Evolutionary conservation across 1,140 invertebrate genomes (phyloP).

Genomic region (Fragariocoptes setiger): DNA sequence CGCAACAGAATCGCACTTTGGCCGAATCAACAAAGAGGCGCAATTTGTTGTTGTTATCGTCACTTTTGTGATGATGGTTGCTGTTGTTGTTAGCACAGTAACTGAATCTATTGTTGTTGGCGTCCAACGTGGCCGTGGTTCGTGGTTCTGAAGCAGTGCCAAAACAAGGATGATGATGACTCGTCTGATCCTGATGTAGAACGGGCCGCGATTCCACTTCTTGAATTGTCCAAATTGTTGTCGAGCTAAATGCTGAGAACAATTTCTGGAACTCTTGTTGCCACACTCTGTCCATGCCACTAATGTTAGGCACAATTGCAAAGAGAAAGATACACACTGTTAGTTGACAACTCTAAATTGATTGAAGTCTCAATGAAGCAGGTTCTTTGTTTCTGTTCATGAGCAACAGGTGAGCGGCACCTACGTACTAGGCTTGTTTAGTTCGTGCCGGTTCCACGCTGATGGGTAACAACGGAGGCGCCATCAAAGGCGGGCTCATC

Average conservation of each 20-base stretch:
- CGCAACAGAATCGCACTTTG: slow-evolving; percentile 13
- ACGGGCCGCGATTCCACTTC: slow-evolving; percentile 6
- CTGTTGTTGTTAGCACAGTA: not conserved
- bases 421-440: not conserved
- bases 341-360: too few species aligned
- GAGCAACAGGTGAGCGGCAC: too few species aligned
- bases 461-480: too few species aligned
- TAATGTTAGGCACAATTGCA: too few species aligned
- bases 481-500: too few species aligned
- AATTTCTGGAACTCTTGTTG: slow-evolving; percentile 10
- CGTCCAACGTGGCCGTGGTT: not conserved
- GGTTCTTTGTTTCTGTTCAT: too few species aligned
- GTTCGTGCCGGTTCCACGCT: not conserved
- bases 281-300: slow-evolving; percentile 13
- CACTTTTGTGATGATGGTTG: not conserved
- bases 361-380: too few species aligned
- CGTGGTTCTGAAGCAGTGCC: not conserved
- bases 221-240: slow-evolving; percentile 11
- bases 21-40: slow-evolving; percentile 13
- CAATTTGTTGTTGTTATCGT: slow-evolving; percentile 1
- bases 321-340: too few species aligned
- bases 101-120: not conserved
- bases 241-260: slow-evolving; percentile 10
- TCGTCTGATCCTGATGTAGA: not conserved
- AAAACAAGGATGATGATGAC: not conserved